Evolutionary conservation across 2,797 vertebrate species (phyloP).

Genomic region (Enteromius argenteus): DNA sequence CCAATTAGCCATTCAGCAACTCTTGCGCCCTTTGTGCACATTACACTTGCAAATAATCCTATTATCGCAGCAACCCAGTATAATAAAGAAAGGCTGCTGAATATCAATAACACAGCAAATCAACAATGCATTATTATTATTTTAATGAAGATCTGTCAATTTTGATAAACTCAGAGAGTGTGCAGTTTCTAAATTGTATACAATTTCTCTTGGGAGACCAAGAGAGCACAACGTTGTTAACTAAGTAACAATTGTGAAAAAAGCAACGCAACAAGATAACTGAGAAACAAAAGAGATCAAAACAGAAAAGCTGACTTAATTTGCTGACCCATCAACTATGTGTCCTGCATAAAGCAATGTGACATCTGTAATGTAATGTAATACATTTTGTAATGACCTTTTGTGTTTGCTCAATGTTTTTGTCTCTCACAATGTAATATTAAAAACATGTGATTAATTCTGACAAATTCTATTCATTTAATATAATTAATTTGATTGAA

Average conservation of each 20-base stretch:
- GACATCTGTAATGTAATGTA: background rate
- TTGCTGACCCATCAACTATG: background rate
- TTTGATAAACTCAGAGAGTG: slow-evolving; percentile 47
- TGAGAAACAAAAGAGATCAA: slow-evolving; percentile 54
- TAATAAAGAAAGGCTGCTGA: slow-evolving; percentile 66
- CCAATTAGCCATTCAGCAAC: slow-evolving; percentile 45
- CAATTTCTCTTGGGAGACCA: slow-evolving; percentile 64
- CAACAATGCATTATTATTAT: slow-evolving; percentile 69
- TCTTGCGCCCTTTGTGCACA: slow-evolving; percentile 53
- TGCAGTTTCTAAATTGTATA: slow-evolving; percentile 63
- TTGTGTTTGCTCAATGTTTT: background rate
- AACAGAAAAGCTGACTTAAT: slow-evolving; percentile 37
- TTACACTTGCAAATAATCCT: slow-evolving; percentile 75
- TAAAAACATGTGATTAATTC: background rate
- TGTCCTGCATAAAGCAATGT: background rate
- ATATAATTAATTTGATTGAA: background rate
- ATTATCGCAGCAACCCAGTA: slow-evolving; percentile 65
- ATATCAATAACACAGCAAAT: slow-evolving; percentile 62
- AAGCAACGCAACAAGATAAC: slow-evolving; percentile 69
- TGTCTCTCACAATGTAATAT: background rate
- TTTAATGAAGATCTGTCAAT: slow-evolving; percentile 71
- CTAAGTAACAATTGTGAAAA: slow-evolving; percentile 65
- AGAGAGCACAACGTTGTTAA: slow-evolving; percentile 59
- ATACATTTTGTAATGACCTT: background rate
- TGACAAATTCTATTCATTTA: background rate